Base-by-base conservation (phyloP, 1,140 invertebrate genomes). In the Paralvinella palmiformis region DNA sequence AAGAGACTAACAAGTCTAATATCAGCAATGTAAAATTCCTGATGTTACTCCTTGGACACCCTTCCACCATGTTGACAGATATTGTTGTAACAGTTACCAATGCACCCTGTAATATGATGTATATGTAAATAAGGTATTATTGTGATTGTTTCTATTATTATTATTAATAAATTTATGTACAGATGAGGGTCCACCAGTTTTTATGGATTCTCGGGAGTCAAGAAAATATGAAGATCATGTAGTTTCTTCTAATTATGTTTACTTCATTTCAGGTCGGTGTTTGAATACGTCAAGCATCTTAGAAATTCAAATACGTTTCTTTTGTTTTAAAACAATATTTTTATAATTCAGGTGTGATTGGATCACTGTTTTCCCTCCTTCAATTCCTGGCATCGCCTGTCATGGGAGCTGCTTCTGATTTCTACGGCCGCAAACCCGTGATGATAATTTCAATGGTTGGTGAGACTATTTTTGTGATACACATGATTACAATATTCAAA, bases 331-430 rank as follows among this genome's bases (percentile, higher is more conserved):
- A n/a, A 41, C 37, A 48, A 31, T 33, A 22, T 59, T 60, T 22
- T 68, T 66, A 53, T 65, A 24, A 73, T 82, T 45, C 68, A 88
- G 87, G 94, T 27, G 86, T 96, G 65, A 82, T 99, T 6, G 96
- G 96, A 0, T 99, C 96, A 1, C 85, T 98, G 85, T 99, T 96
- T 77, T 97, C 94, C 60, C 91, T 96, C 77, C 82, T 98, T 33
- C 96, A 99, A 83, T 99, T 97, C 83, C 71, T 98, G 50, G 88
- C 91, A 20, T 94, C 94, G 22, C 96, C 96, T 0, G 87, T 98
- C 62, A 86, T 96, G 59, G 96, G 96, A 41, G 91, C 91, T 27
- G 83, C 97, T 1, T 98, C 95, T 2, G 96, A 99, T 86, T 87
- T 92, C 64, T 93, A 96, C 85, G 96, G 96, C 59, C 84, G 96